These are phyloP conservation scores for Nibea coibor DNA, from an alignment of 2,113 vertebrate genomes.

Conservation along the genomic window DNA sequence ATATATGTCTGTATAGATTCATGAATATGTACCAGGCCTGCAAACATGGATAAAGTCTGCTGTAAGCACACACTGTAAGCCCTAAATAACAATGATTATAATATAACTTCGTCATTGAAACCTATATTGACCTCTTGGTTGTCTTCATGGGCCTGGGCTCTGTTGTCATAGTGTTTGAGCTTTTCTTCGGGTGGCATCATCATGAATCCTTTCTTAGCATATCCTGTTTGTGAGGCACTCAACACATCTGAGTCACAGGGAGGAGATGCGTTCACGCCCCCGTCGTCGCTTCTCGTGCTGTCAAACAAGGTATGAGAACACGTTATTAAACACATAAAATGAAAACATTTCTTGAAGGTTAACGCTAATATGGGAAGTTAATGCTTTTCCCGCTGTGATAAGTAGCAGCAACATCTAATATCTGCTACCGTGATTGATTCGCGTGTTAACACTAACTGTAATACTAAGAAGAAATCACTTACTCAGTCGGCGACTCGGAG, in stretches of 20 bases:
- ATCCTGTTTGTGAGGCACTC: constrained; percentile 35
- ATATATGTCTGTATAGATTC: background rate
- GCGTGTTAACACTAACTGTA: background rate
- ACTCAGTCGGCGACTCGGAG: constrained; percentile 29
- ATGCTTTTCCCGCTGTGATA: background rate
- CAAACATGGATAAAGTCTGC: background rate
- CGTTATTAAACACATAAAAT: background rate
- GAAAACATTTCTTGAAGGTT: background rate
- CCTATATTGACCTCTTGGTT: constrained; percentile 63
- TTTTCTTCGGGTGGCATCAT: constrained; percentile 75
- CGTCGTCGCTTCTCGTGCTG: constrained; percentile 29
- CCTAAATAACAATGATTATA: background rate
- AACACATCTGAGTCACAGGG: constrained; percentile 10
- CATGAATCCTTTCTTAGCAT: constrained; percentile 12
- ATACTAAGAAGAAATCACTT: constrained; percentile 23
- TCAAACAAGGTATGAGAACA: background rate
- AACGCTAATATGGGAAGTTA: background rate
- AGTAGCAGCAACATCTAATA: background rate
- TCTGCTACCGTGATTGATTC: background rate
- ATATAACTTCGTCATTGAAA: background rate
- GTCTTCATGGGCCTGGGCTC: constrained; percentile 53
- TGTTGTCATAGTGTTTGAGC: constrained; percentile 57
- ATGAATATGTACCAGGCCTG: background rate
- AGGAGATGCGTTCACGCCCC: constrained; percentile 23
- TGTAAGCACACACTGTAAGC: background rate